Percentiles rank a stretch among this genome's conserved stretches.
Evolutionary conservation across 1,140 invertebrate species (phyloP).

Genomic region (Apis cerana): DNA sequence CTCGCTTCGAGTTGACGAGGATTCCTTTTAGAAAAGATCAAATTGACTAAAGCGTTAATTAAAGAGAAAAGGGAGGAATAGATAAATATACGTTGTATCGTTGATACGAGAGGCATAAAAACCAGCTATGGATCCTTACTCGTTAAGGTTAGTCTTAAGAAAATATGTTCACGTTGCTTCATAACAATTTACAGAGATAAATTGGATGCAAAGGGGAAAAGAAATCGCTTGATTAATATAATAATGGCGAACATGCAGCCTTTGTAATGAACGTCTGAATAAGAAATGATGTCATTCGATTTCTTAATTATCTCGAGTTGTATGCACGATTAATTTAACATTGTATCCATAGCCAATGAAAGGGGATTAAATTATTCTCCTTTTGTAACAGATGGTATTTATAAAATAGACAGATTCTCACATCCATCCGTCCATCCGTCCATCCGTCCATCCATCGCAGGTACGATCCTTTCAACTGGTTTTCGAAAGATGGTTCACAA

Average conservation of each 20-base stretch:
- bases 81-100: no score
- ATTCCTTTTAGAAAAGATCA: slow-evolving; percentile 8
- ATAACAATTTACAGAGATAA: neutral
- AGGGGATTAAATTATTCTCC: neutral
- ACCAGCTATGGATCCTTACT: slow-evolving; percentile 70
- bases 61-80: neutral
- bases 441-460: neutral
- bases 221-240: neutral
- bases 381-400: neutral
- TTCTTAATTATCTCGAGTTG: neutral
- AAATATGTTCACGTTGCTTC: neutral
- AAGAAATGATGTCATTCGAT: neutral
- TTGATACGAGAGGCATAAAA: neutral
- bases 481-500: neutral
- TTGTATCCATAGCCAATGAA: neutral
- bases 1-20: slow-evolving; percentile 54
- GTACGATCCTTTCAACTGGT: neutral
- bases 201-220: neutral
- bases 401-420: neutral
- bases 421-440: neutral
- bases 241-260: neutral
- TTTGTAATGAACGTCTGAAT: neutral
- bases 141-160: slow-evolving; percentile 60
- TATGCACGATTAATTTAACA: neutral
- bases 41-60: slow-evolving; percentile 15